Base-by-base conservation (phyloP, 2,888 invertebrate species). In the Phortica magna region DNA sequence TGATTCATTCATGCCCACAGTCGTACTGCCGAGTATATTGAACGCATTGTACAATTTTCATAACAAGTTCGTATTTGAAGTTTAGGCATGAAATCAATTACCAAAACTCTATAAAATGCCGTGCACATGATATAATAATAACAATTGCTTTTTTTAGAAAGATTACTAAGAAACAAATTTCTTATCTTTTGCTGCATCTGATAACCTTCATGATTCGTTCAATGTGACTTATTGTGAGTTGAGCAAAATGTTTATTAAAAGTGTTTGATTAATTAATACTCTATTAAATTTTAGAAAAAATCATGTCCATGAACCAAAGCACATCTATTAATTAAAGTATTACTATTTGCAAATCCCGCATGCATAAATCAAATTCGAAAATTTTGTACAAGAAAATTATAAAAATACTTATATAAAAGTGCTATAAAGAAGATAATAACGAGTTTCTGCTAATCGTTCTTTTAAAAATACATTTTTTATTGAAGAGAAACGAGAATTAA, bases 191-290 rank as follows among this genome's bases (percentile, higher is more conserved):
- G 14, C 10, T 48, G 48, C 59, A 3, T 59, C 55, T 81, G 88
- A 88, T 85, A 88, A 85, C 85, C 88, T 81, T 73, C 72, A 79
- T 70, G 78, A 82, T 83, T 81, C 87, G 82, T 70, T 64, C 43
- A 77, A 81, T 80, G 77, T 65, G 65, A 65, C 65, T 65, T 39
- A 41, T 65, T 65, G 61, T 10, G 22, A 48, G 5, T 48, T 48
- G 48, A 48, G 31, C 31, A 31, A 31, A 31, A 31, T 31, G 5
- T 31, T 31, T 31, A 31, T 31, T 31, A 31, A 55, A 7, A 55
- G 55, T 55, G 55, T 65, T 65, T 65, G 39, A 14, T n/a, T n/a
- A 65, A 42, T 7, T 65, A 65, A 14, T 4, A 31, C 2, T 31
- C 31, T 31, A 31, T 31, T 31, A 31, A 31, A 31, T 31, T 31